Evolutionary conservation across 2,797 vertebrate genomes (phyloP), one percentile per base, ranked within the genome.

Genomic region (Argyrosomus regius): DNA sequence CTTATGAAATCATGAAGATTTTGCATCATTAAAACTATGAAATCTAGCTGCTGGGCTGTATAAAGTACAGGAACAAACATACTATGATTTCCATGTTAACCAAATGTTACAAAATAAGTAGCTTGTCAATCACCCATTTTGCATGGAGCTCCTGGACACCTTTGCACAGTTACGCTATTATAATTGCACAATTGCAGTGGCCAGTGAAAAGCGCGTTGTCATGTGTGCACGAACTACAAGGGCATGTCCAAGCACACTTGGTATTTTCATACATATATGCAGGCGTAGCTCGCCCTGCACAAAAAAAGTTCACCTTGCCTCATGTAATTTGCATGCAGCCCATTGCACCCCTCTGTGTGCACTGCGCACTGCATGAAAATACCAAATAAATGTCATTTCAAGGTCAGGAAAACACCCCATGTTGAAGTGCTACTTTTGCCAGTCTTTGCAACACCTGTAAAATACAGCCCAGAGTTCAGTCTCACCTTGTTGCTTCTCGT

Each of bases 171-270:
- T 54, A 10, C 39, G 65, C 26, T 60, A 22, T 48, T 72, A 31
- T 12, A 16, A 45, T 41, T 69, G 43, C 45, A 67, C 35, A 67
- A 49, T 68, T 59, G 18, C 68, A 58, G 6, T 67, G 57, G 54
- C 39, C 7, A 35, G 41, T 68, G 41, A 50, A 71, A 59, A 72
- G 20, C 4, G 17, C 24, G 24, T 17, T 17, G 48, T 54, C 31
- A 20, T 50, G 13, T 11, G 22, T 3, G 5, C 63, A 28, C 57
- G n/a, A 77, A 56, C 52, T 73, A 56, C 63, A 57, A 13, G 35
- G 43, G 17, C 66, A 50, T 66, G 60, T 56, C 24, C 20, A 22
- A 82, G 39, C 67, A 60, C 35, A 63, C 35, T 45, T 52, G 31
- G 0, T 68, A 11, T 69, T 74, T 61, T 54, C 7, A 3, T 62